phyloP scores from a whole-genome alignment of 2,888 invertebrate species.

The Chrysolina haemoptera region DNA sequence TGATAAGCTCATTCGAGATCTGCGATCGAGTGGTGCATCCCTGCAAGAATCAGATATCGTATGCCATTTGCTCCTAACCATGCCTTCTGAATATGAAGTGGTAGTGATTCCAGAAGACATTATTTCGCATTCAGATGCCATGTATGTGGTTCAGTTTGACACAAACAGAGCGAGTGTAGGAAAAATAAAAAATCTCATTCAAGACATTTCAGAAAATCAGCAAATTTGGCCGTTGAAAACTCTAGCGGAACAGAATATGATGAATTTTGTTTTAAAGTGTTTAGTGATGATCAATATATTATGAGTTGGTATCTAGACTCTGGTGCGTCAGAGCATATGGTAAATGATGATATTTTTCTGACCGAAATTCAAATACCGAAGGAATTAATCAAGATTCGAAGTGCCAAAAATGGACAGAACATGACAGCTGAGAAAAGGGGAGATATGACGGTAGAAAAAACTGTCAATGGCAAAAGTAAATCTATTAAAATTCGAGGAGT shows the following conservation, averaged over 20 bases:
- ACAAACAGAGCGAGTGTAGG: constrained; percentile 9
- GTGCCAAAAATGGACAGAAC: neutral
- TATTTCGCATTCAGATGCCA: constrained; percentile 5
- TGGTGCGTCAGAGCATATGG: neutral
- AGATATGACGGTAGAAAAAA: neutral
- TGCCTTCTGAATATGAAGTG: neutral
- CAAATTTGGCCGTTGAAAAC: neutral
- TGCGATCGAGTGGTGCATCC: neutral
- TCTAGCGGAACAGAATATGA: too few relatives aligned
- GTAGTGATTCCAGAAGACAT: neutral
- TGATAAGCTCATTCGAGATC: neutral
- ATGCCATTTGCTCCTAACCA: neutral
- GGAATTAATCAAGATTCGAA: neutral
- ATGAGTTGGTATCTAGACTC: neutral
- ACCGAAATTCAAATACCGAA: neutral
- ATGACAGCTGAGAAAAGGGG: neutral
- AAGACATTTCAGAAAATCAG: neutral
- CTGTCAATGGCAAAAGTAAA: neutral
- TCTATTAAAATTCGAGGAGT: neutral
- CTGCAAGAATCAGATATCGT: too few relatives aligned
- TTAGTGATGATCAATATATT: neutral
- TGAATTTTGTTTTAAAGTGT: neutral
- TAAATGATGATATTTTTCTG: neutral
- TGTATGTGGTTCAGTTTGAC: constrained; percentile 9
- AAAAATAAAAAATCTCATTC: neutral